Evolutionary conservation across 2,888 invertebrate genomes (phyloP), one percentile per base, ranked within the genome.

Genomic region (Andrena praecox): DNA sequence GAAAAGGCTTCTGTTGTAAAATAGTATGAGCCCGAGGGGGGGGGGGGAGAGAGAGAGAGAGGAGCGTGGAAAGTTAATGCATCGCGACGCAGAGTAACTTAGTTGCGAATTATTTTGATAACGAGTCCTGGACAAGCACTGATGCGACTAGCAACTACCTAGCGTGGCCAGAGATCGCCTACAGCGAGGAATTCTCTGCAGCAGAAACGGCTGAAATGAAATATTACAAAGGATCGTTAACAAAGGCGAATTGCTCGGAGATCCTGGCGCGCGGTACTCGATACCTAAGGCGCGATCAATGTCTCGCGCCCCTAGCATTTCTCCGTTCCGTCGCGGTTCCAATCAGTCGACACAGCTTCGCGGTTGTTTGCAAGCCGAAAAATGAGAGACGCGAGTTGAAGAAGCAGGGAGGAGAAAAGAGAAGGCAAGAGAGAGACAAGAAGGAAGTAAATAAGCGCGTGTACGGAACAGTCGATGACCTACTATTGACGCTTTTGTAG

Each of bases 401-500:
- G 0, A 12, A 10, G 24, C 20, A 48, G 56, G 20, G 33, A 59
- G 16, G 7, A 24, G 10, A 27, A 70, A 16, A 4, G 29, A 7
- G 33, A 29, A 0, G 8, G 48, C 16, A 16, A 29, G 20, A 0
- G 56, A n/a, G 29, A 8, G 6, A 29, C 31, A 48, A 31, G 6
- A 35, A 24, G 66, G 27, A 69, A 76, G 59, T 67, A 83, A 88
- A 84, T 78, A 80, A 88, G 77, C 82, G 82, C 82, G 77, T 80
- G 67, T 69, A 77, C 42, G 31, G 50, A 77, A 66, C 76, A 88
- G 74, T 72, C 85, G 80, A 85, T 87, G 87, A 81, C 80, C 89
- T 80, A 87, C 89, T 88, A 89, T 89, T 75, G 79, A 77, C 56
- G 79, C 86, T 85, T 70, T 84, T 87, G 83, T 82, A 54, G 82